Conservation (phyloP, 2,888 invertebrate genomes). For the Boloria selene region DNA sequence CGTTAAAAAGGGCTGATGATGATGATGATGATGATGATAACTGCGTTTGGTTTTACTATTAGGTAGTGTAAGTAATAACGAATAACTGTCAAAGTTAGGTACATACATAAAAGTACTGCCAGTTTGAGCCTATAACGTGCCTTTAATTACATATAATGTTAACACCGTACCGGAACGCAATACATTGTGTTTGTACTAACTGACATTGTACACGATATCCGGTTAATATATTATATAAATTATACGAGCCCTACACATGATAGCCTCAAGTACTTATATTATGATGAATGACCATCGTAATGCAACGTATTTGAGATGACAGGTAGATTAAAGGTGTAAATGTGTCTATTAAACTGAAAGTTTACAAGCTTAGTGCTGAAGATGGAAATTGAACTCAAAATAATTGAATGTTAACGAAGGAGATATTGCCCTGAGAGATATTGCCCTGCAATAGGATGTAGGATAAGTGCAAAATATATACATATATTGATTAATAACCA, state of each 20-base stretch:
- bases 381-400: no score
- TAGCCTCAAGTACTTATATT: background rate
- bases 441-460: no score
- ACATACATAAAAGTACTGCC: background rate
- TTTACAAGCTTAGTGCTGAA: no score
- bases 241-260: constrained; percentile 12
- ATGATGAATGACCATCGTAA: background rate
- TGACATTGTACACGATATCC: constrained; percentile 20
- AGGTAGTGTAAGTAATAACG: background rate
- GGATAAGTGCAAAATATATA: no score
- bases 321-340: no score
- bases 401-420: no score
- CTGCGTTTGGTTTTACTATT: background rate
- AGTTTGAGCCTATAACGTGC: constrained; percentile 12
- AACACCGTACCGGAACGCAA: constrained; percentile 19
- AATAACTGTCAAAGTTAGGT: constrained; percentile 3
- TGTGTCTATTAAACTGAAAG: no score
- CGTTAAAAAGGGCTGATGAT: no score
- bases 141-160: constrained; percentile 18
- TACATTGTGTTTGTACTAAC: constrained; percentile 16
- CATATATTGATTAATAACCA: no score
- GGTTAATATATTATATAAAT: constrained; percentile 18
- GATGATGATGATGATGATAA: no score
- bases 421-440: no score
- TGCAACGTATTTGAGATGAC: no score